Evolutionary conservation across 2,888 invertebrate species (phyloP).

Genomic region (Epicampocera succincta): DNA sequence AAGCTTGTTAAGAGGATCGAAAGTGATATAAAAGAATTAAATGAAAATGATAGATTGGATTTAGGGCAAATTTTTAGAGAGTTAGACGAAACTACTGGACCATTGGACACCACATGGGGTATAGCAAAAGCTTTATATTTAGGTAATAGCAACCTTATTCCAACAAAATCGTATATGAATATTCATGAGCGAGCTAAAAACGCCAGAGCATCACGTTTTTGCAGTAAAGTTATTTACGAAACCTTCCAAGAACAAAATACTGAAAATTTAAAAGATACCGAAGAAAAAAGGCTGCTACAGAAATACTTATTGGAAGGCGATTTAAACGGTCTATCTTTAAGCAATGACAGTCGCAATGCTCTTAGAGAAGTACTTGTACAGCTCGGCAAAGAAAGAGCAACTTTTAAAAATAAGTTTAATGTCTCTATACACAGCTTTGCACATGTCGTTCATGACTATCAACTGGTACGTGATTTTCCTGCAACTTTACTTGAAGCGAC

Average conservation of each 20-base stretch:
- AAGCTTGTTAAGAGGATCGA: conserved; percentile 88
- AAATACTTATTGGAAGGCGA: conserved; percentile 92
- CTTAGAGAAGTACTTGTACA: conserved; percentile 84
- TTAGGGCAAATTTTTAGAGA: conserved; percentile 83
- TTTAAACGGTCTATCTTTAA: conserved; percentile 90
- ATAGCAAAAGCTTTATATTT: conserved; percentile 92
- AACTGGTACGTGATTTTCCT: conserved; percentile 88
- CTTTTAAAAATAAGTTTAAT: conserved; percentile 87
- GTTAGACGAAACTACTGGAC: conserved; percentile 87
- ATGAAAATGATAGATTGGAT: conserved; percentile 71
- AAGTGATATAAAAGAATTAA: conserved; percentile 81
- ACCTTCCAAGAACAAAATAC: conserved; percentile 70
- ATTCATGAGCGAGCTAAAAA: conserved; percentile 90
- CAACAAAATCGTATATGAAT: conserved; percentile 88
- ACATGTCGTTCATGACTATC: conserved; percentile 86
- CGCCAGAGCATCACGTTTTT: conserved; percentile 89
- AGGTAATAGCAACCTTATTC: conserved; percentile 90
- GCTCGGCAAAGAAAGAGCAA: conserved; percentile 83
- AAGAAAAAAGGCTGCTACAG: conserved; percentile 85
- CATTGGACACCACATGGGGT: conserved; percentile 93
- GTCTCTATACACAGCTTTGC: conserved; percentile 86
- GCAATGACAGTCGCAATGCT: conserved; percentile 82
- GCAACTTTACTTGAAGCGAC: conserved; percentile 85
- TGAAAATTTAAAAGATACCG: conserved; percentile 81
- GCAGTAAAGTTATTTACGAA: conserved; percentile 82